phyloP scores from a whole-genome alignment of 1,140 invertebrate genomes.

The Sarcophaga peregrina region DNA sequence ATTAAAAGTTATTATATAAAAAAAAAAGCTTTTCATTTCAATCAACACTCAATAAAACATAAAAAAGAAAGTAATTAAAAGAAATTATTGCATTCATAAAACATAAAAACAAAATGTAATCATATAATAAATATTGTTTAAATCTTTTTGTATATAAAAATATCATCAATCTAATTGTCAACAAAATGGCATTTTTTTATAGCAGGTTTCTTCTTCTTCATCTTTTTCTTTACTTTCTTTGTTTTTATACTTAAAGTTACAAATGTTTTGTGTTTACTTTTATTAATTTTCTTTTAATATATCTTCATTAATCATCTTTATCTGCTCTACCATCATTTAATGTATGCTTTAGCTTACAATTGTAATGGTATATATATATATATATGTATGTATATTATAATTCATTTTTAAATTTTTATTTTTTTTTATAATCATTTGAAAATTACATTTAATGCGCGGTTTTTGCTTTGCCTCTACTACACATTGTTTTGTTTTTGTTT shows the following conservation, averaged over 20 bases:
- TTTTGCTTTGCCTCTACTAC: constrained; percentile 37
- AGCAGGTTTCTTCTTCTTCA: constrained; percentile 25
- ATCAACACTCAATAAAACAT: too few species aligned
- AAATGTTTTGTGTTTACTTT: constrained; percentile 24
- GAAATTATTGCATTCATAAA: background rate
- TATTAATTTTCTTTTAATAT: constrained; percentile 10
- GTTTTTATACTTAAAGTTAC: constrained; percentile 35
- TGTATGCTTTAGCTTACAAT: constrained; percentile 22
- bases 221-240: background rate
- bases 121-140: constrained; percentile 2
- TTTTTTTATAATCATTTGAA: background rate
- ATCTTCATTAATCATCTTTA: background rate
- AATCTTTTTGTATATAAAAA: constrained; percentile 18
- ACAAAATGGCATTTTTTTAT: constrained; percentile 42
- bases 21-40: too few species aligned
- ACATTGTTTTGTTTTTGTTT: background rate
- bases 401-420: constrained; percentile 1
- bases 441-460: constrained; percentile 40
- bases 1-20: too few species aligned
- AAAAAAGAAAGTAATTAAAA: too few species aligned
- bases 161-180: constrained; percentile 34
- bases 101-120: constrained; percentile 8
- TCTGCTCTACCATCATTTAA: background rate
- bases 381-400: too few species aligned
- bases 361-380: background rate